Percentiles rank a stretch among this genome's conserved stretches.
These are phyloP conservation scores for Drosophila takahashii DNA, from an alignment of 1,140 invertebrate genomes.

Conservation along the genomic window DNA sequence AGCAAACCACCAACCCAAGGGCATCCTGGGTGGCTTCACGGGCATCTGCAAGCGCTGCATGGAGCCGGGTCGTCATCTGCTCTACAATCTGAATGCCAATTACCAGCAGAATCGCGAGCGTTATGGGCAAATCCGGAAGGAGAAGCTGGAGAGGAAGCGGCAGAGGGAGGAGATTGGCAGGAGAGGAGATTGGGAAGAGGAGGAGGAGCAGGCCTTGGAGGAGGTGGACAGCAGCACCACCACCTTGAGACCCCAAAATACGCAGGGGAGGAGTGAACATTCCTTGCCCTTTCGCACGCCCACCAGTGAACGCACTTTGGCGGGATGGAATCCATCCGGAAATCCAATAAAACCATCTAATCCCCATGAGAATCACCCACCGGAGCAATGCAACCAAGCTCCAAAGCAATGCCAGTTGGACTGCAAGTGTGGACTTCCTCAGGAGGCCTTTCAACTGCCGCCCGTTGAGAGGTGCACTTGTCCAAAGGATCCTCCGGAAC, in stretches of 20 bases:
- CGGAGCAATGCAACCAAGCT: too few relatives aligned
- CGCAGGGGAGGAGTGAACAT: neutral
- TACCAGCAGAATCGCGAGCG: neutral
- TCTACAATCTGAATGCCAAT: slow-evolving; percentile 43
- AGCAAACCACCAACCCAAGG: neutral
- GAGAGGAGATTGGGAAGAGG: neutral
- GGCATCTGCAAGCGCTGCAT: slow-evolving; percentile 34
- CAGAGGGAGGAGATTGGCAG: neutral
- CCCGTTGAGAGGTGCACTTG: neutral
- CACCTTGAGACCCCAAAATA: slow-evolving; percentile 4
- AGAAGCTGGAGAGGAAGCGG: neutral
- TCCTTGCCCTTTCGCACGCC: neutral
- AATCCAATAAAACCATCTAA: neutral
- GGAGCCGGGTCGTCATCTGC: slow-evolving; percentile 40
- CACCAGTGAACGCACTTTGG: slow-evolving; percentile 10
- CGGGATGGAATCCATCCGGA: neutral
- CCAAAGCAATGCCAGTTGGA: neutral
- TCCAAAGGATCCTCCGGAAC: neutral
- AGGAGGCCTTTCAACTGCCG: neutral
- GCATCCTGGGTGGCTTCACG: slow-evolving; percentile 11
- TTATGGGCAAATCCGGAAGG: too few relatives aligned
- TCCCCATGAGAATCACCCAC: neutral
- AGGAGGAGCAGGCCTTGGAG: neutral
- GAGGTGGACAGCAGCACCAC: slow-evolving; percentile 18
- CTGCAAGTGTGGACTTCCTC: neutral